These are phyloP conservation scores for Hyposoter didymator DNA, from an alignment of 2,888 invertebrate genomes.

Conservation along the genomic window DNA sequence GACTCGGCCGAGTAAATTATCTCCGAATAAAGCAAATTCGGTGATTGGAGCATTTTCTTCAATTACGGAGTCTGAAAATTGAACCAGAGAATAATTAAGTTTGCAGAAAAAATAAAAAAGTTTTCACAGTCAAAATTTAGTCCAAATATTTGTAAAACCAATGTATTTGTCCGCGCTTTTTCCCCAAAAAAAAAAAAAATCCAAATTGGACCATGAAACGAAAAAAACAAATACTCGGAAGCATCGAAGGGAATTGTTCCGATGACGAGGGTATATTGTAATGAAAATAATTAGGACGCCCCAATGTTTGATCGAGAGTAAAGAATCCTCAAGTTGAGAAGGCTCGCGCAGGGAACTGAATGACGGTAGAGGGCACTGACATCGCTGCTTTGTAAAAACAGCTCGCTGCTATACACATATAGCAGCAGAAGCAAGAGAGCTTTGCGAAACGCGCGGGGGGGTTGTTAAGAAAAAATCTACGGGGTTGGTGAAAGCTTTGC, in stretches of 20 bases:
- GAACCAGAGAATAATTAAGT: too few species aligned
- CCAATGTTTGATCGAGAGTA: not conserved
- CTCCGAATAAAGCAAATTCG: too few species aligned
- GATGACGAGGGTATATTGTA: not conserved
- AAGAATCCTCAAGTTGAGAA: slow-evolving; percentile 6
- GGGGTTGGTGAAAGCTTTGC: slow-evolving; percentile 62
- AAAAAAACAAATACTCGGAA: not conserved
- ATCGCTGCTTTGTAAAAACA: slow-evolving; percentile 11
- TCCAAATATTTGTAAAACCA: too few species aligned
- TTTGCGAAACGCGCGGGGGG: slow-evolving; percentile 29
- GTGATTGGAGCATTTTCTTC: too few species aligned
- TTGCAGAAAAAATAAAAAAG: too few species aligned
- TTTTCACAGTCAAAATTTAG: too few species aligned
- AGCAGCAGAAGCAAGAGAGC: slow-evolving; percentile 27
- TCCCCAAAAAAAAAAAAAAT: too few species aligned
- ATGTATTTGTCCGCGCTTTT: too few species aligned
- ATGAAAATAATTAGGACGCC: slow-evolving; percentile 9
- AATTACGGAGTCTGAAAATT: too few species aligned
- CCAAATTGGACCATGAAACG: not conserved
- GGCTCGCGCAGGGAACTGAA: slow-evolving; percentile 22
- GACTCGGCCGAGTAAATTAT: not conserved
- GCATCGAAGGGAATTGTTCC: not conserved
- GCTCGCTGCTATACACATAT: not conserved
- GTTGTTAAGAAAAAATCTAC: slow-evolving; percentile 63
- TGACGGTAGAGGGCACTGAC: slow-evolving; percentile 41